Conservation (phyloP, 2,797 vertebrate genomes). For the Sebastiscus tertius region DNA sequence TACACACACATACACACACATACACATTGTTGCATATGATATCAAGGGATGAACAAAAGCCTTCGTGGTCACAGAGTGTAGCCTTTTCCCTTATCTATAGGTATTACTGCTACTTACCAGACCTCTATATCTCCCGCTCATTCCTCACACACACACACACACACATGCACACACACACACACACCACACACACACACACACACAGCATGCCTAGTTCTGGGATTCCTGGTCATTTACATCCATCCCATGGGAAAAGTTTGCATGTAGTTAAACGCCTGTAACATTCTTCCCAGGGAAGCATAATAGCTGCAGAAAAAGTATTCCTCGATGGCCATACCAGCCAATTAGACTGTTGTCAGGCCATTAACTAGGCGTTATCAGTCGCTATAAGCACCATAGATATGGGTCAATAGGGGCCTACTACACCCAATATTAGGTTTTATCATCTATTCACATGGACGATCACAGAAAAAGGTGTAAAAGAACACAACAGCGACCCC, state of each 20-base stretch:
- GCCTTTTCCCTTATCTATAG: slow-evolving; percentile 26
- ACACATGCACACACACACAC: not conserved
- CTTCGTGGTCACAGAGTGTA: not conserved
- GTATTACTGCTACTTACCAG: slow-evolving; percentile 20
- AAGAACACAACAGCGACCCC: fast-evolving
- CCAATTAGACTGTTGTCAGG: too few relatives aligned
- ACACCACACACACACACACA: not conserved
- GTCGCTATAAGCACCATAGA: too few relatives aligned
- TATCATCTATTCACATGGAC: too few relatives aligned
- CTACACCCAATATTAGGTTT: too few relatives aligned
- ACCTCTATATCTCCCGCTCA: not conserved
- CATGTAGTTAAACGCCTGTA: slow-evolving; percentile 18
- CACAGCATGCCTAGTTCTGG: not conserved
- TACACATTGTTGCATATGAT: not conserved
- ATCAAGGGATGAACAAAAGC: slow-evolving; percentile 18
- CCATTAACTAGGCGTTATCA: too few relatives aligned
- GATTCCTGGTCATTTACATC: slow-evolving; percentile 5
- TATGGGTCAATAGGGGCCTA: too few relatives aligned
- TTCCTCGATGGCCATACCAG: not conserved
- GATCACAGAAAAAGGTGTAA: too few relatives aligned
- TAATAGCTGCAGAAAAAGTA: not conserved
- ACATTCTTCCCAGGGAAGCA: slow-evolving; percentile 26
- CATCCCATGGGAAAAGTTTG: slow-evolving; percentile 37
- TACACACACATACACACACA: not conserved
- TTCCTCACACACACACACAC: not conserved